Conservation (phyloP, 2,888 invertebrate species). For the Lithophane leautieri region DNA sequence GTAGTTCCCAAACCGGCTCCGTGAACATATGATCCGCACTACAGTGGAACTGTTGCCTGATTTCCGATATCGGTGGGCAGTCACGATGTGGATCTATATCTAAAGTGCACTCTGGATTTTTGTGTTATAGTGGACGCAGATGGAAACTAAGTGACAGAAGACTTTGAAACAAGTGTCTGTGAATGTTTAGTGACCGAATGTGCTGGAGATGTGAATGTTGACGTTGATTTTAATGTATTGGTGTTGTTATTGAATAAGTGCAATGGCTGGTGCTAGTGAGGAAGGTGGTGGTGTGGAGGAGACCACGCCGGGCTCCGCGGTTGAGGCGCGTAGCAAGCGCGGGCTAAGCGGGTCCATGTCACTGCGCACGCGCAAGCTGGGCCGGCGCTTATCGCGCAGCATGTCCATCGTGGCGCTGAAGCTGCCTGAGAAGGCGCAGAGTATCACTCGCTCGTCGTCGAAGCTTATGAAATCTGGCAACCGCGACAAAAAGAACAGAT, state of each 20-base stretch:
- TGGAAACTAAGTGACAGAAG: slow-evolving; percentile 80
- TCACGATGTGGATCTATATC: slow-evolving; percentile 83
- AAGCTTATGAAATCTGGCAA: slow-evolving; percentile 90
- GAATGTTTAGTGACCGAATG: slow-evolving; percentile 77
- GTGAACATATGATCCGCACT: slow-evolving; percentile 84
- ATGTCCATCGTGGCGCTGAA: slow-evolving; percentile 90
- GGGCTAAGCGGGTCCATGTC: slow-evolving; percentile 88
- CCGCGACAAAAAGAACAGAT: slow-evolving; percentile 90
- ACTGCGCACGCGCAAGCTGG: slow-evolving; percentile 87
- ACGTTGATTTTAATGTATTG: slow-evolving; percentile 72
- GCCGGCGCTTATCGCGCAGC: slow-evolving; percentile 89
- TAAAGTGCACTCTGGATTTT: slow-evolving; percentile 79
- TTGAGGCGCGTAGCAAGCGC: slow-evolving; percentile 79
- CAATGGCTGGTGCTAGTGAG: slow-evolving; percentile 87
- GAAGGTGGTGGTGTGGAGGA: slow-evolving; percentile 81
- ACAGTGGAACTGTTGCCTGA: slow-evolving; percentile 75
- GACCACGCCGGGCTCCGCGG: slow-evolving; percentile 66
- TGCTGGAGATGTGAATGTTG: slow-evolving; percentile 86
- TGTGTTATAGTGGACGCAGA: slow-evolving; percentile 67
- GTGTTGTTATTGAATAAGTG: slow-evolving; percentile 79
- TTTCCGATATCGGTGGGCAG: slow-evolving; percentile 78
- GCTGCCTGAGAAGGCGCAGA: slow-evolving; percentile 91
- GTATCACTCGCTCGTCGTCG: slow-evolving; percentile 90
- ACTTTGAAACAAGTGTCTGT: slow-evolving; percentile 79
- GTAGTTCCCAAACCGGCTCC: slow-evolving; percentile 79